phyloP scores from a whole-genome alignment of 2,113 vertebrate species.

The Talpa occidentalis region DNA sequence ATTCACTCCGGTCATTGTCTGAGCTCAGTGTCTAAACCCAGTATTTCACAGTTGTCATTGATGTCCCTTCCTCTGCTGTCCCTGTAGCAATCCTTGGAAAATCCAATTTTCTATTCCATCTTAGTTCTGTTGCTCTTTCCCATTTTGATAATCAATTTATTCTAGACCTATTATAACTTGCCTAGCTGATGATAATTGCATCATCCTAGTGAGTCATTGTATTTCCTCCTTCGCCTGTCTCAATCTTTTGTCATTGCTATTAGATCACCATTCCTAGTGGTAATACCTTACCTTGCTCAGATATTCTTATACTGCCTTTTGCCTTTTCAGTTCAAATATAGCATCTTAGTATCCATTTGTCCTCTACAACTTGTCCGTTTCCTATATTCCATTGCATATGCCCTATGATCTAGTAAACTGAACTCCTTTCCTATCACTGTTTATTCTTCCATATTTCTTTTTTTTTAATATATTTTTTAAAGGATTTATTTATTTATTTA shows the following conservation, averaged over 20 bases:
- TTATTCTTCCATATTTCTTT: not conserved
- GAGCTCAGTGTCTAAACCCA: not conserved
- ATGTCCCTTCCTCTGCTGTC: not conserved
- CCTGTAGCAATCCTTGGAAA: not conserved
- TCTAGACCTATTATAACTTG: not conserved
- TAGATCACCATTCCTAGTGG: not conserved
- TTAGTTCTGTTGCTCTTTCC: not conserved
- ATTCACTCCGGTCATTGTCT: not conserved
- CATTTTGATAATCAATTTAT: not conserved
- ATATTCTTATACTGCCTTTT: not conserved
- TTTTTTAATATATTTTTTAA: too few species aligned
- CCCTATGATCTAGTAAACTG: not conserved
- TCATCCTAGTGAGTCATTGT: not conserved
- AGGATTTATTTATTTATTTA: too few species aligned
- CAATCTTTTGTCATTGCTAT: not conserved
- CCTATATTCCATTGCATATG: not conserved
- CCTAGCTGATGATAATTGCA: not conserved
- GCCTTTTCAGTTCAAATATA: not conserved
- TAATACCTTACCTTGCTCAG: not conserved
- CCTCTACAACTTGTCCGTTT: rapidly evolving
- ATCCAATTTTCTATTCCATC: not conserved
- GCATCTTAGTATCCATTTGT: not conserved
- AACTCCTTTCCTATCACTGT: not conserved
- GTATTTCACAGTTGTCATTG: not conserved
- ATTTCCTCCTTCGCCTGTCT: not conserved